A percentile compares a stretch with the other conserved stretches of the same genome.
These are phyloP conservation scores for Amphipoea lucens DNA, from an alignment of 2,888 invertebrate species.

Conservation along the genomic window DNA sequence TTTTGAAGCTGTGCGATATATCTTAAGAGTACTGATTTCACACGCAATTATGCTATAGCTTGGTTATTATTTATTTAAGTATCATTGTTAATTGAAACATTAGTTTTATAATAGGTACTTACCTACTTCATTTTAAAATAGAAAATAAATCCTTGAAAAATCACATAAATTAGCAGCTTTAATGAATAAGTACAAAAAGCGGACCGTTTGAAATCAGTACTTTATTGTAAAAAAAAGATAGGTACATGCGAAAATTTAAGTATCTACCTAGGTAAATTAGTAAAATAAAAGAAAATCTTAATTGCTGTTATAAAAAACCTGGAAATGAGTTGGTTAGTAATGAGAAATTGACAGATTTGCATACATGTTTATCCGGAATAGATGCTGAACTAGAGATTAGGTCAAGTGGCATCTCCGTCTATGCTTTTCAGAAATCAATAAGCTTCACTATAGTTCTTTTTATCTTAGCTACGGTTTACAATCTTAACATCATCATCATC, in stretches of 20 bases:
- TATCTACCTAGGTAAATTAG: neutral
- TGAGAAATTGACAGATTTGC: constrained; percentile 16
- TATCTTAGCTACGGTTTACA: neutral
- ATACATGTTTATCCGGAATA: constrained; percentile 25
- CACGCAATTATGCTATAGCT: neutral
- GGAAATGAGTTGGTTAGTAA: neutral
- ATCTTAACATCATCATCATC: neutral
- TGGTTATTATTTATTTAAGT: neutral
- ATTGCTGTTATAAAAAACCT: neutral
- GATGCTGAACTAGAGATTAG: constrained; percentile 46
- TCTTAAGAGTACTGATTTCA: constrained; percentile 33
- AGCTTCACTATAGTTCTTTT: neutral
- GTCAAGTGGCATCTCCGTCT: constrained; percentile 18
- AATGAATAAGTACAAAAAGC: neutral
- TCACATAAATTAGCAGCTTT: neutral
- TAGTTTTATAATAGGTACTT: neutral
- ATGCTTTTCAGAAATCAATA: constrained; percentile 22
- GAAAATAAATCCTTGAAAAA: neutral
- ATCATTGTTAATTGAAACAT: neutral
- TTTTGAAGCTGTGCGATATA: constrained; percentile 60
- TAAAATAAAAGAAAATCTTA: no score
- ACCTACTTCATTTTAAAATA: neutral
- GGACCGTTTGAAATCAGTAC: neutral
- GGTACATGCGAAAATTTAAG: neutral
- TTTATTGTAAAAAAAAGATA: neutral